These are phyloP conservation scores for Oscheius sp. DNA, from an alignment of 1,140 invertebrate species.

Conservation along the genomic window DNA sequence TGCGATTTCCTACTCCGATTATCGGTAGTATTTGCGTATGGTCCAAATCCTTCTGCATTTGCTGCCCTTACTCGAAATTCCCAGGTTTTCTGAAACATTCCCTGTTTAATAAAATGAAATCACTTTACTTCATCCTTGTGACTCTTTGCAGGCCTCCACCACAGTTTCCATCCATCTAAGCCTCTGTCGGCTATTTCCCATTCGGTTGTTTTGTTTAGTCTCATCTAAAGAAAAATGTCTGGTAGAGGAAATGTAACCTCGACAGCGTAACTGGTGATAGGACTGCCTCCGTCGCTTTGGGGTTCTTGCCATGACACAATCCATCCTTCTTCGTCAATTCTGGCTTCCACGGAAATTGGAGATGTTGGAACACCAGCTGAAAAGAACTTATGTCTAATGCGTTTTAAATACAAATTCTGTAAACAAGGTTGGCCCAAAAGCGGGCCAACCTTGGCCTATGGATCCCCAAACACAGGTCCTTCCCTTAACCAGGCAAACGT, in stretches of 20 bases:
- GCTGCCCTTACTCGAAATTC: constrained; percentile 57
- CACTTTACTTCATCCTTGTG: constrained; percentile 38
- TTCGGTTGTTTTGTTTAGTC: constrained; percentile 51
- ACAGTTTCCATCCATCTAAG: constrained; percentile 43
- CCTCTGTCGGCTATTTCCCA: constrained; percentile 60
- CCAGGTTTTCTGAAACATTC: too few relatives aligned
- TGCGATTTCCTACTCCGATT: constrained; percentile 17
- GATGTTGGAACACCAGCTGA: constrained; percentile 55
- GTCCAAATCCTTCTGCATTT: constrained; percentile 57
- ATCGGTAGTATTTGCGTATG: constrained; percentile 47
- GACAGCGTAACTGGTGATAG: constrained; percentile 54
- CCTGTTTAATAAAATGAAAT: too few relatives aligned
- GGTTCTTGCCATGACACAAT: constrained; percentile 55
- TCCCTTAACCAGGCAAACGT: too few relatives aligned
- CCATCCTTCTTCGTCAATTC: constrained; percentile 51
- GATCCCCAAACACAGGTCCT: too few relatives aligned
- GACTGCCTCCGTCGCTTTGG: constrained; percentile 51
- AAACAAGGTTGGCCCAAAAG: too few relatives aligned
- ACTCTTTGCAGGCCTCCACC: constrained; percentile 36
- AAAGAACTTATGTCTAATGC: constrained; percentile 9
- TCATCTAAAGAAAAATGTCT: constrained; percentile 19
- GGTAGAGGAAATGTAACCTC: constrained; percentile 45
- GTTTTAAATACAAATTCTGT: too few relatives aligned
- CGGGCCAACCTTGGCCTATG: too few relatives aligned
- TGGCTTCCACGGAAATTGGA: constrained; percentile 47